These are phyloP conservation scores for Peromyscus californicus DNA, from an alignment of 2,113 vertebrate genomes.

Conservation along the genomic window DNA sequence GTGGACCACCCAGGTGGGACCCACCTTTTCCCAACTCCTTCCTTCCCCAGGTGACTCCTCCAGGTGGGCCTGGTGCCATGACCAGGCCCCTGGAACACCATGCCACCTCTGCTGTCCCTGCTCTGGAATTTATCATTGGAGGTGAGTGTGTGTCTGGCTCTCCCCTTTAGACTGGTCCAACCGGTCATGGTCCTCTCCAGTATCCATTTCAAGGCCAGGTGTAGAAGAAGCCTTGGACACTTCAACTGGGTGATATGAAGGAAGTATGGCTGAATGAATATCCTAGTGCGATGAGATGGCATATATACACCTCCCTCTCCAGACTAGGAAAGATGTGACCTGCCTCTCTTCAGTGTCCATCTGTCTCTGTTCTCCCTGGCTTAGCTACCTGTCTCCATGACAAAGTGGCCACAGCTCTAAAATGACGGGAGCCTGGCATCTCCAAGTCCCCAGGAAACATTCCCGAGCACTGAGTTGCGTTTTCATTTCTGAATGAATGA, in stretches of 20 bases:
- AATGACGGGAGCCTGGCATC: background rate
- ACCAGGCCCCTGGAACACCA: background rate
- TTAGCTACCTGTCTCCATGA: background rate
- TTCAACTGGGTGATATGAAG: background rate
- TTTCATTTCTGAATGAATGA: background rate
- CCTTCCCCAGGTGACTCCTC: background rate
- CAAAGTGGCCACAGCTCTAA: background rate
- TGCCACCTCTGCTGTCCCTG: background rate
- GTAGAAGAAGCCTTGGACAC: background rate
- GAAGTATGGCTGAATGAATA: background rate
- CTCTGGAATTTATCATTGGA: background rate
- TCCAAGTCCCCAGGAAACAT: background rate
- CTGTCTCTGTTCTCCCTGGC: background rate
- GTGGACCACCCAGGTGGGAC: background rate
- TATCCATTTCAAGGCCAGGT: background rate
- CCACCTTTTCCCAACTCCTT: conserved; percentile 1
- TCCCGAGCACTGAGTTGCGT: background rate
- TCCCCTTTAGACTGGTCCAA: background rate
- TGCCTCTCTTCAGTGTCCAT: background rate
- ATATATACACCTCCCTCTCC: background rate
- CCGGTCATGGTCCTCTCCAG: background rate
- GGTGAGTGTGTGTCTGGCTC: background rate
- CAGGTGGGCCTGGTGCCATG: too few species aligned
- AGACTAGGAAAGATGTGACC: background rate
- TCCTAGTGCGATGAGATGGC: background rate